phyloP scores from a whole-genome alignment of 2,113 vertebrate genomes.

The Varanus salvator region DNA sequence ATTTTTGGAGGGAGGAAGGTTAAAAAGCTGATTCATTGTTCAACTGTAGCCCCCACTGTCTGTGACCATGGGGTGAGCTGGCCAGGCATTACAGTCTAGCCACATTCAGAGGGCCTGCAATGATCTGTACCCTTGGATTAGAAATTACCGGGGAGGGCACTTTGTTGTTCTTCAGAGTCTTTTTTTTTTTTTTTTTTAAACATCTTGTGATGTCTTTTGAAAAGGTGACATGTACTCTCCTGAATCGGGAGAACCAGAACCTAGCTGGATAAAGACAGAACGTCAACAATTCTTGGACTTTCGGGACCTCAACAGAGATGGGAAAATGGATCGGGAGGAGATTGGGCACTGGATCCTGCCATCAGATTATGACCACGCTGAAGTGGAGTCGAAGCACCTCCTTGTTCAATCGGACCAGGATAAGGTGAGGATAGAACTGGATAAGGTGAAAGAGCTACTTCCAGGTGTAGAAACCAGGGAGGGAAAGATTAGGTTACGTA shows the following conservation, averaged over 20 bases:
- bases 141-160: background rate
- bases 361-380: conserved; percentile 85
- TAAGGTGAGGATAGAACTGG: conserved; percentile 73
- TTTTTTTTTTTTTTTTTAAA: background rate
- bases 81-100: no score
- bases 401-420: conserved; percentile 86
- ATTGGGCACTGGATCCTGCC: conserved; percentile 88
- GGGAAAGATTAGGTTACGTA: background rate
- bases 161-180: background rate
- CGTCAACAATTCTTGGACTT: conserved; percentile 87
- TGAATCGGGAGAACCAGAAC: conserved; percentile 82
- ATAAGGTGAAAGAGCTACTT: accelerated
- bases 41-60: no score
- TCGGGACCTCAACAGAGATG: conserved; percentile 89
- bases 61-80: no score
- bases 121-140: background rate
- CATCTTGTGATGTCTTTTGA: background rate
- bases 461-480: background rate
- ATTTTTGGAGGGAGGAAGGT: background rate
- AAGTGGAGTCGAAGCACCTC: conserved; percentile 89
- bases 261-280: conserved; percentile 88
- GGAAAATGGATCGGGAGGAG: conserved; percentile 82
- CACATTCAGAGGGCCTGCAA: no score
- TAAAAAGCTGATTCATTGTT: no score
- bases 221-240: conserved; percentile 86